Conservation (phyloP, 2,797 vertebrate species). For the Macroramphosus scolopax region DNA sequence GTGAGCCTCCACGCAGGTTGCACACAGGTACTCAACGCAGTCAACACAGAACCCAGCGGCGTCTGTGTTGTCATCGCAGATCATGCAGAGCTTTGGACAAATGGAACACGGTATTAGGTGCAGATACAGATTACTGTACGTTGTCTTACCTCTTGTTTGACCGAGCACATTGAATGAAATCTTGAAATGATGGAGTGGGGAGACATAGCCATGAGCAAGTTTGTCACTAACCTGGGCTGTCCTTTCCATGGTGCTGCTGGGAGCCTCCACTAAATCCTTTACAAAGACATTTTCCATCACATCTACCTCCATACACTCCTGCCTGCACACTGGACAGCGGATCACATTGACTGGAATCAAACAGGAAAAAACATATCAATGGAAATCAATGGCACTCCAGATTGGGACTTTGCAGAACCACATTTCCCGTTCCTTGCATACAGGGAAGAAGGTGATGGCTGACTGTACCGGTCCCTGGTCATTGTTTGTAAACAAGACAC, state of each 20-base stretch:
- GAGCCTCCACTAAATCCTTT: constrained; percentile 87
- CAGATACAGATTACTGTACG: neutral
- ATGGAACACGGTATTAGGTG: constrained; percentile 6
- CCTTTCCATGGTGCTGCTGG: constrained; percentile 90
- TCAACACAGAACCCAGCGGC: constrained; percentile 92
- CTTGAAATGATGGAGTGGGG: too few species aligned
- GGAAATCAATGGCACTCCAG: neutral
- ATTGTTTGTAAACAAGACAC: constrained; percentile 63
- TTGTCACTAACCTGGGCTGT: constrained; percentile 82
- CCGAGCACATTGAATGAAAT: too few species aligned
- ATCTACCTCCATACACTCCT: constrained; percentile 88
- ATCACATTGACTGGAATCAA: constrained; percentile 83
- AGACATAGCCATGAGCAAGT: too few species aligned
- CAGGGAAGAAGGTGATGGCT: too few species aligned
- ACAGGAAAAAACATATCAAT: constrained; percentile 1
- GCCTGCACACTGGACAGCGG: constrained; percentile 88
- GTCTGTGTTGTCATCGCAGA: constrained; percentile 92
- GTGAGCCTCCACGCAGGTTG: constrained; percentile 94
- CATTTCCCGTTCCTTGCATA: too few species aligned
- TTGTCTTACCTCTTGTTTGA: too few species aligned
- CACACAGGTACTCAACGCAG: constrained; percentile 93
- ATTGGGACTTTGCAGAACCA: too few species aligned
- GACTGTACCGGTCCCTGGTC: neutral
- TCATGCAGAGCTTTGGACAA: constrained; percentile 84
- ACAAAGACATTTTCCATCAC: constrained; percentile 92